Base-by-base conservation (phyloP, 2,888 invertebrate species). In the Drosophila austrosaltans region DNA sequence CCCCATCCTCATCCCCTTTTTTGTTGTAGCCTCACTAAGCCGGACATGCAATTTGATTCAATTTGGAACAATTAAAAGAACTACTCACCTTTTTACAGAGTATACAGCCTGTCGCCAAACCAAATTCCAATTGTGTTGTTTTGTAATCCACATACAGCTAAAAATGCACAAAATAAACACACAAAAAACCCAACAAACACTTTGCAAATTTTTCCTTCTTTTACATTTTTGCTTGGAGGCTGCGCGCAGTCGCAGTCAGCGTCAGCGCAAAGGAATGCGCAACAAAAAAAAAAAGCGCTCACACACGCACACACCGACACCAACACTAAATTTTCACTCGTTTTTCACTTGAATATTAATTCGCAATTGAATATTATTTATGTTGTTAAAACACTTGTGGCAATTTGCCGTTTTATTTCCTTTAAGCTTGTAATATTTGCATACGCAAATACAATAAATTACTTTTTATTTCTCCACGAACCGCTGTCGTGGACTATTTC, bases 41-140 rank as follows among this genome's bases (percentile, higher is more conserved):
- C 85, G 87, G 87, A 85, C 87, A 85, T 77, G 68, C 79, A 79
- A 53, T 74, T 66, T 53, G 39, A 71, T 39, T 32, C 48, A 81
- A 77, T 73, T 81, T 58, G 44, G 63, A 76, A 65, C 68, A 82
- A 80, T 80, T 80, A 78, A 75, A 65, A 69, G 57, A 57, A 42
- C 63, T 22, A 28, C 61, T 69, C 54, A 28, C 72, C 73, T 64
- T 73, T 44, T 54, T 30, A 36, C 10, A 36, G 10, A 36, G 10
- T 8, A 36, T 10, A 3, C 36, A 36, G 36, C 36, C 36, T 40
- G 66, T 68, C 68, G 65, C 77, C 78, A 81, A 82, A 85, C 85
- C 78, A 58, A 80, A 83, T 83, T 77, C 48, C 48, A 48, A 48
- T 48, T 48, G 44, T 42, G 4, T 8, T 20, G 20, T 48, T 25